These are phyloP conservation scores for Pollimyrus isidori DNA, from an alignment of 2,113 vertebrate genomes.

Conservation along the genomic window DNA sequence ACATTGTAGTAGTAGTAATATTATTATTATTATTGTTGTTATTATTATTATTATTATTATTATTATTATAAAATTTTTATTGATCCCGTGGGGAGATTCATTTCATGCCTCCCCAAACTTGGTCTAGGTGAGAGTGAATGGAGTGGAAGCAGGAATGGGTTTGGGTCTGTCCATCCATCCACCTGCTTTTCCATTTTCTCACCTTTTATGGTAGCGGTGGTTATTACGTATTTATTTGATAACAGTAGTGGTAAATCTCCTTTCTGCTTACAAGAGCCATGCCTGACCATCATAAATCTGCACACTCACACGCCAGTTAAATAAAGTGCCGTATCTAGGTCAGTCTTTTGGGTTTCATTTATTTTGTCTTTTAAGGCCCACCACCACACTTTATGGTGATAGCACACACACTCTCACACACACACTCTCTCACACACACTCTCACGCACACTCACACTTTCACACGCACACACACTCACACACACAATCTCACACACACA, in stretches of 20 bases:
- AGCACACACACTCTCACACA: neutral
- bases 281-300: neutral
- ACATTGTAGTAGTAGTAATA: neutral
- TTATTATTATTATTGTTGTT: too few species aligned
- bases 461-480: neutral
- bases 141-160: neutral
- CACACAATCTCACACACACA: neutral
- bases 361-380: neutral
- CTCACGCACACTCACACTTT: neutral
- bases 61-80: too few species aligned
- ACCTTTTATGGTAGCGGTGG: neutral
- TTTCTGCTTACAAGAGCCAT: neutral
- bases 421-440: neutral
- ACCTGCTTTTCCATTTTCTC: neutral
- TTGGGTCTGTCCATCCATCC: neutral
- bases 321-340: neutral
- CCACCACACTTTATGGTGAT: neutral
- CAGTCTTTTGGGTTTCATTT: slow-evolving; percentile 2
- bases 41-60: too few species aligned
- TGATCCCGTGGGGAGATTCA: too few species aligned
- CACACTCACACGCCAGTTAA: neutral
- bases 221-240: neutral
- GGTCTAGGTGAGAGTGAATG: too few species aligned
- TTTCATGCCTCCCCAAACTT: too few species aligned
- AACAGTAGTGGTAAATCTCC: neutral